These are phyloP conservation scores for Escarpia spicata DNA, from an alignment of 2,888 invertebrate genomes.

Conservation along the genomic window DNA sequence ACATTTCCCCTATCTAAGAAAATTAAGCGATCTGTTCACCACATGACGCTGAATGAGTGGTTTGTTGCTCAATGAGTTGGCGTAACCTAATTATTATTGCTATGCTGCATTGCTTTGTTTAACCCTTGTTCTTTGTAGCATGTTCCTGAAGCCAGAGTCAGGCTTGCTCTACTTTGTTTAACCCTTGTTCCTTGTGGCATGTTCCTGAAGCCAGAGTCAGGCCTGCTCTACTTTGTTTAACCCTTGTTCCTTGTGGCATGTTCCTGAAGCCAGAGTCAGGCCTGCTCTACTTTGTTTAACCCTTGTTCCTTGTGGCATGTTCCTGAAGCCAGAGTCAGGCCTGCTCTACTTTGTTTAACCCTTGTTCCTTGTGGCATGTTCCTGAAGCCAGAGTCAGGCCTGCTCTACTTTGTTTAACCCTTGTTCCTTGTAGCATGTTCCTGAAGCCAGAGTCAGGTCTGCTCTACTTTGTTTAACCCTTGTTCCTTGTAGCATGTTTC, in stretches of 20 bases:
- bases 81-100: background rate
- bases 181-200: slow-evolving; percentile 68
- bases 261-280: slow-evolving; percentile 75
- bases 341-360: slow-evolving; percentile 74
- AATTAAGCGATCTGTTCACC: no score
- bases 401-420: slow-evolving; percentile 74
- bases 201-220: slow-evolving; percentile 74
- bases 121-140: slow-evolving; percentile 64
- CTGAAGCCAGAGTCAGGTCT: slow-evolving; percentile 76
- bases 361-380: slow-evolving; percentile 68
- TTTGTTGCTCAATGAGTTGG: no score
- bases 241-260: slow-evolving; percentile 71
- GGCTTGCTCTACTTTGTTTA: slow-evolving; percentile 76
- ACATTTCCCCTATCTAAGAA: no score
- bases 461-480: slow-evolving; percentile 72
- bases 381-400: slow-evolving; percentile 75
- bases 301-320: slow-evolving; percentile 67
- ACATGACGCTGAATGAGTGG: no score
- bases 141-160: slow-evolving; percentile 74
- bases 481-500: slow-evolving; percentile 68
- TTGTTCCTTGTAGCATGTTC: slow-evolving; percentile 69
- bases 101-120: background rate
- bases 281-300: slow-evolving; percentile 74
- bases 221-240: slow-evolving; percentile 76
- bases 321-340: slow-evolving; percentile 75